Evolutionary conservation across 2,797 vertebrate genomes (phyloP), one percentile per base, ranked within the genome.

Genomic region (Siniperca obscura): DNA sequence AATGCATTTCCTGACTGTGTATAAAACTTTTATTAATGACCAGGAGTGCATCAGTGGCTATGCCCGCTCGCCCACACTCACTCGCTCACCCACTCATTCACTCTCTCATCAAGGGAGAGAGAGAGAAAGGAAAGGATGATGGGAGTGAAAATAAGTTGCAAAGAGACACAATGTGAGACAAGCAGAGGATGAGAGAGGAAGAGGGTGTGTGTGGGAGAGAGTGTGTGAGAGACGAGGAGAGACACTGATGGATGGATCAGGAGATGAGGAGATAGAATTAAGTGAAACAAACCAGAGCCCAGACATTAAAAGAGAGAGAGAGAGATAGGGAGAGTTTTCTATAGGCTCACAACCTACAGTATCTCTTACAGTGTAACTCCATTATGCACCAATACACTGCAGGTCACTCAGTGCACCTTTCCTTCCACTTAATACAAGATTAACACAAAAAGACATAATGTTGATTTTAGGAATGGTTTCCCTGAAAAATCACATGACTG

Each of bases 11-110:
- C 95, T 96, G 95, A 95, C 94, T 94, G 92, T 90, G 94, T 95
- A 96, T 95, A 95, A 96, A 96, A 96, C 89, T 95, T 96, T 95
- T 96, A 96, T 96, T 96, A 96, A 96, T 96, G 95, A 95, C 92
- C 92, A 94, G 92, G 94, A 95, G 95, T 95, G 95, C 95, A 95
- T 96, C 94, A 95, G 94, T 67, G 89, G 91, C 90, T 84, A n/a
- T 85, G 84, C 80, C 80, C 38, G 38, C 84, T 83, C 84, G 14
- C 85, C 78, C 78, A 64, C 82, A 78, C 84, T 81, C 85, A 76
- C 84, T 85, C 80, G 4, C 87, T 85, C 87, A 85, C 70, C 74
- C 85, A 75, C 73, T 84, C 85, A 62, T 76, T 84, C 86, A 87
- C 70, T 52, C 77, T 42, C 73, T 89, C 84, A 84, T 65, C 81